Base-by-base conservation (phyloP, 2,797 vertebrate genomes). In the Hydrocynus forskahlii region DNA sequence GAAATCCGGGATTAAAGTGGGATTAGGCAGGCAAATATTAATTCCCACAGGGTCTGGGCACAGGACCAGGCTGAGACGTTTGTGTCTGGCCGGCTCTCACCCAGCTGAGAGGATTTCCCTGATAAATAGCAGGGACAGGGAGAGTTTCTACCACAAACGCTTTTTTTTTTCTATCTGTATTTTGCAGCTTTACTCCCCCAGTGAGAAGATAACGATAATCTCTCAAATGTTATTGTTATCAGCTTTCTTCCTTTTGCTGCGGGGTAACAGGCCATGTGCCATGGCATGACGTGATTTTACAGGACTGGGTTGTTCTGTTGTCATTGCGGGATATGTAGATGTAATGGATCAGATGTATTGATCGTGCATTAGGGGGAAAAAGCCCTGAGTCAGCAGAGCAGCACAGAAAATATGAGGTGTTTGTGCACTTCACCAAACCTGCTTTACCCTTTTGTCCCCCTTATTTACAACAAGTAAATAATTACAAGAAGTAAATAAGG, bases 1-100 rank as follows among this genome's bases (percentile, higher is more conserved):
- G 48, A 86, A 83, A 89, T 86, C 81, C 75, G 76, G 84, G 83
- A 86, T 88, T 87, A 88, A 71, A 82, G 74, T 21, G 35, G 85
- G 88, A 89, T 89, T 89, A 89, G 67, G 70, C 82, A 76, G 76
- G 77, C 79, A 82, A 87, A 87, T 86, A 88, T 86, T 85, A 87
- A 89, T 85, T 86, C 84, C 72, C 66, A 69, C 59, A 45, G 73
- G 77, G 82, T 71, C 13, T 40, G 78, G 66, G 68, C 62, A 71
- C 71, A 84, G 71, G 76, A 86, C 62, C 72, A 59, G 71, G 73
- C 54, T 35, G 75, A 40, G 68, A 83, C 71, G 64, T 72, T 48
- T 19, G 35, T 67, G 50, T 50, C 67, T 21, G 10, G 40, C 67
- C 23, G 29, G 73, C 23, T 17, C 54, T 76, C 45, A 38, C 67